Evolutionary conservation across 2,888 invertebrate genomes (phyloP).

Genomic region (Lypha dubia): DNA sequence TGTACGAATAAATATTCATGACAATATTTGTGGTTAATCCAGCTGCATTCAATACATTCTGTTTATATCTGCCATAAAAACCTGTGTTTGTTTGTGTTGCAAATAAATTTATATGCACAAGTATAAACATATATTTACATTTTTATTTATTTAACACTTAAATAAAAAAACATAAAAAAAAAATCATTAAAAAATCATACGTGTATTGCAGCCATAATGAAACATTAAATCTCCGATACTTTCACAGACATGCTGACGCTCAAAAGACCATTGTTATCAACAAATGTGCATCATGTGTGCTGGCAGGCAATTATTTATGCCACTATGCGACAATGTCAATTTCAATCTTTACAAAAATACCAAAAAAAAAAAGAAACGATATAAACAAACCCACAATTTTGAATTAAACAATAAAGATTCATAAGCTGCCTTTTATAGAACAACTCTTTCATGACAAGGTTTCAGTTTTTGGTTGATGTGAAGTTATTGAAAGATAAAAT

Average conservation of each 20-base stretch:
- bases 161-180: not conserved
- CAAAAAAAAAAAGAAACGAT: not conserved
- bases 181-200: not conserved
- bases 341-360: conserved; percentile 49
- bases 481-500: not conserved
- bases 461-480: not conserved
- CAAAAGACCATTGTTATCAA: conserved; percentile 51
- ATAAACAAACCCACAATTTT: not conserved
- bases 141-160: conserved; percentile 7
- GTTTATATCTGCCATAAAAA: not conserved
- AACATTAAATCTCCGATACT: conserved; percentile 60
- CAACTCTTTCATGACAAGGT: not conserved
- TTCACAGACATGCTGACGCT: conserved; percentile 46
- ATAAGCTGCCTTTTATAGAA: not conserved
- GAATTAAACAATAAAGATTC: not conserved
- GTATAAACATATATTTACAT: not conserved
- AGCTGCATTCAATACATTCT: conserved; percentile 14
- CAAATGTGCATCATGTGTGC: conserved; percentile 53
- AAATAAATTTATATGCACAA: conserved; percentile 13
- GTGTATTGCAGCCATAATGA: conserved; percentile 33
- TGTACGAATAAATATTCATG: not conserved
- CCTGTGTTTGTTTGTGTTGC: not conserved
- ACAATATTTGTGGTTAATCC: conserved; percentile 20
- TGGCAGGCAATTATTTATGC: conserved; percentile 71
- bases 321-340: conserved; percentile 70